Base-by-base conservation (phyloP, 2,113 vertebrate genomes). In the Psammodynastes pulverulentus region DNA sequence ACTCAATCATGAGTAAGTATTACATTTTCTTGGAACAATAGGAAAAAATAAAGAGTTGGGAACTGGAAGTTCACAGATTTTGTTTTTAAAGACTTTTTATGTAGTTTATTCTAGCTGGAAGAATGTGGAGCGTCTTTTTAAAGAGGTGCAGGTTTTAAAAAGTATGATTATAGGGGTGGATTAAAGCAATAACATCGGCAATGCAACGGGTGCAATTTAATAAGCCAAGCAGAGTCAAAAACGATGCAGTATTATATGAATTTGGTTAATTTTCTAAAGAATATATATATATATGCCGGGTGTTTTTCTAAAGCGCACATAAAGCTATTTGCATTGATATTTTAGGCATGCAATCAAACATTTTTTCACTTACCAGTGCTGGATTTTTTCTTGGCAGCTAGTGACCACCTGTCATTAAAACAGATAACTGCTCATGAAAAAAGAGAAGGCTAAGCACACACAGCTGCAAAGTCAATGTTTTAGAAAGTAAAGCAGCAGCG, bases 341-440 rank as follows among this genome's bases (percentile, higher is more conserved):
- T 97, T 96, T 95, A 97, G 52, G 92, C 95, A 94, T 94, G 89
- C 46, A 97, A 96, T 96, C 94, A 96, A 97, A 96, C 58, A 87
- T 94, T 94, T 56, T 67, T 67, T 67, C 95, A 98, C 99, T 99
- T 98, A 99, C 99, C 99, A 99, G 94, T 99, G 99, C 96, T 98
- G 98, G 95, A 99, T 98, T 96, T 98, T 98, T 97, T 98, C 98
- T 94, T 98, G 98, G 97, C 99, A 99, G 97, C 98, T 97, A 97
- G 97, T 98, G 98, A 99, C 98, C 98, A 99, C 99, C 99, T 99
- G 98, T 98, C 98, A 97, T 97, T 94, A 96, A 98, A 97, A 98
- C 96, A 98, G 97, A 98, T 95, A 98, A 98, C 97, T 97, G 84
- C 93, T 98, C 93, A 96, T 98, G 97, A 98, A 94, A 94, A 96